These are phyloP conservation scores for Agriopis leucophaearia DNA, from an alignment of 2,888 invertebrate genomes.

Conservation along the genomic window DNA sequence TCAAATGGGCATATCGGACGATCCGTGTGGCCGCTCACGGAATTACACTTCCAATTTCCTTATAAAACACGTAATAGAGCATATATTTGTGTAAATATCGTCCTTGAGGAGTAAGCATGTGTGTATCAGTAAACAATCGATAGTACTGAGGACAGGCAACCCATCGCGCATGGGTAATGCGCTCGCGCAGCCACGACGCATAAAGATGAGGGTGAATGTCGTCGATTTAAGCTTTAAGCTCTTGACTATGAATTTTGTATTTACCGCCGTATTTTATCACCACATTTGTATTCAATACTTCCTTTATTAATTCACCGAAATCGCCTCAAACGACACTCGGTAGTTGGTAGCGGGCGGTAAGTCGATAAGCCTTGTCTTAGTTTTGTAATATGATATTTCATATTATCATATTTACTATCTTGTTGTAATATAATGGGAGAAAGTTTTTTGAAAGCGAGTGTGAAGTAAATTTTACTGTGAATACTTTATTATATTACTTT, in stretches of 20 bases:
- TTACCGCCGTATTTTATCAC: constrained; percentile 67
- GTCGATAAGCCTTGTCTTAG: constrained; percentile 43
- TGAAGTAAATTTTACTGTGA: constrained; percentile 40
- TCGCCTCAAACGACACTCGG: constrained; percentile 47
- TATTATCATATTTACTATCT: constrained; percentile 42
- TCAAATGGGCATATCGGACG: constrained; percentile 73
- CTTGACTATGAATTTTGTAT: constrained; percentile 69
- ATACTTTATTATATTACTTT: constrained; percentile 17
- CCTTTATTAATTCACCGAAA: constrained; percentile 61
- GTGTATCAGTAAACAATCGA: constrained; percentile 78
- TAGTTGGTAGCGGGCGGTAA: constrained; percentile 39
- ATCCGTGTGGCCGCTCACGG: constrained; percentile 68
- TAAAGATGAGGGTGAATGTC: constrained; percentile 73
- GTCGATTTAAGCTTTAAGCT: constrained; percentile 63
- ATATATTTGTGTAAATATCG: constrained; percentile 60
- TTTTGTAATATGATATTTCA: constrained; percentile 42
- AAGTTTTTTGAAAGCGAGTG: constrained; percentile 50
- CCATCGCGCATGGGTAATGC: constrained; percentile 79
- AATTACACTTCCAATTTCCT: constrained; percentile 49
- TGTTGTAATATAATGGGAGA: constrained; percentile 61
- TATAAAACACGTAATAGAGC: constrained; percentile 62
- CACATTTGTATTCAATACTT: constrained; percentile 77
- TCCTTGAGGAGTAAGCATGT: constrained; percentile 62
- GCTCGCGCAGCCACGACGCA: constrained; percentile 69
- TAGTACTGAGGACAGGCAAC: constrained; percentile 68